phyloP scores from a whole-genome alignment of 2,797 vertebrate species.

The Potorous gilbertii region DNA sequence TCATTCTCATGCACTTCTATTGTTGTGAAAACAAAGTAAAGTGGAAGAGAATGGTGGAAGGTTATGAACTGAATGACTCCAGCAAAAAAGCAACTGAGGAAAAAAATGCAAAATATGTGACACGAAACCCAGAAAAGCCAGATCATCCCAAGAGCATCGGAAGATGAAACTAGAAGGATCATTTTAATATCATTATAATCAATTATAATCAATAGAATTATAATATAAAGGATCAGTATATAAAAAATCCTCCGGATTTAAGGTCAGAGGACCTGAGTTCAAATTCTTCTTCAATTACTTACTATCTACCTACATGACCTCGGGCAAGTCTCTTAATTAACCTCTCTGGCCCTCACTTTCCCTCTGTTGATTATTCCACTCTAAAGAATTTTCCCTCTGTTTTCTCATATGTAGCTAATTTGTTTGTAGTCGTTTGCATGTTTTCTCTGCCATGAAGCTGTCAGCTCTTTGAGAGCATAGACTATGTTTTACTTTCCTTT shows the following conservation, averaged over 20 bases:
- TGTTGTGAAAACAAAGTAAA: neutral
- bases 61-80: neutral
- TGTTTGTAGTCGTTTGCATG: neutral
- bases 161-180: neutral
- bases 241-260: too few relatives aligned
- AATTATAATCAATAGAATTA: too few relatives aligned
- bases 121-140: neutral
- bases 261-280: neutral
- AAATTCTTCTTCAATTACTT: neutral
- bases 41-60: neutral
- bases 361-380: neutral
- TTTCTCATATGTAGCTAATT: neutral
- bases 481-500: neutral
- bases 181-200: too few relatives aligned
- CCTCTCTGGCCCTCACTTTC: neutral
- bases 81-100: neutral
- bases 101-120: neutral
- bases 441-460: neutral
- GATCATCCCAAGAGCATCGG: neutral
- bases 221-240: too few relatives aligned
- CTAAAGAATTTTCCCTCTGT: neutral
- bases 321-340: neutral
- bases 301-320: neutral
- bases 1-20: neutral
- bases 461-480: neutral